Conservation (phyloP, 2,113 vertebrate species). For the Salminus brasiliensis region DNA sequence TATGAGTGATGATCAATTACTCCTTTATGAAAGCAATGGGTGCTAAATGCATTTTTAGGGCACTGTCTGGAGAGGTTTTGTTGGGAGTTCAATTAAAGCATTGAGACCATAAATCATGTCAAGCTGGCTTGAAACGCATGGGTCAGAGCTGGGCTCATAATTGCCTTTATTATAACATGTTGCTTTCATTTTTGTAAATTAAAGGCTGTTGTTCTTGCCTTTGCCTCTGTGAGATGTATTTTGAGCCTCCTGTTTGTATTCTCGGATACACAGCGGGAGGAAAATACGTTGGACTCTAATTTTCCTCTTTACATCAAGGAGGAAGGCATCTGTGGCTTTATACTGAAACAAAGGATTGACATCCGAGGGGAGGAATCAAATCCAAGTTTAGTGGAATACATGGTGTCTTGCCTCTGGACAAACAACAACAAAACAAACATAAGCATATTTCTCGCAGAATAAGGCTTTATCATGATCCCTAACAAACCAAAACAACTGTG, state of each 20-base stretch:
- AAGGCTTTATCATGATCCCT: too few species aligned
- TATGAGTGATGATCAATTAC: constrained; percentile 51
- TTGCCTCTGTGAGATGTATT: background rate
- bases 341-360: background rate
- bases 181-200: constrained; percentile 11
- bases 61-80: constrained; percentile 17
- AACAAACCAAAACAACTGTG: background rate
- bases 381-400: background rate
- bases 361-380: background rate
- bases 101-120: constrained; percentile 50
- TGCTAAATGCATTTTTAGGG: constrained; percentile 27
- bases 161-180: constrained; percentile 3
- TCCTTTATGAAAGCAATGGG: constrained; percentile 43
- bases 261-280: background rate
- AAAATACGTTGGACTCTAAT: background rate
- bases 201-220: background rate
- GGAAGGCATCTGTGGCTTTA: background rate
- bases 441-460: too few species aligned
- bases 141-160: background rate
- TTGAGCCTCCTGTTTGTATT: background rate
- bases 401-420: too few species aligned
- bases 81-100: background rate
- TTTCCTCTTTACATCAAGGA: background rate
- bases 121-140: constrained; percentile 4
- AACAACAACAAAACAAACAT: too few species aligned